Evolutionary conservation across 2,113 vertebrate species (phyloP), one percentile per base, ranked within the genome.

Genomic region (Eubucco bourcierii): DNA sequence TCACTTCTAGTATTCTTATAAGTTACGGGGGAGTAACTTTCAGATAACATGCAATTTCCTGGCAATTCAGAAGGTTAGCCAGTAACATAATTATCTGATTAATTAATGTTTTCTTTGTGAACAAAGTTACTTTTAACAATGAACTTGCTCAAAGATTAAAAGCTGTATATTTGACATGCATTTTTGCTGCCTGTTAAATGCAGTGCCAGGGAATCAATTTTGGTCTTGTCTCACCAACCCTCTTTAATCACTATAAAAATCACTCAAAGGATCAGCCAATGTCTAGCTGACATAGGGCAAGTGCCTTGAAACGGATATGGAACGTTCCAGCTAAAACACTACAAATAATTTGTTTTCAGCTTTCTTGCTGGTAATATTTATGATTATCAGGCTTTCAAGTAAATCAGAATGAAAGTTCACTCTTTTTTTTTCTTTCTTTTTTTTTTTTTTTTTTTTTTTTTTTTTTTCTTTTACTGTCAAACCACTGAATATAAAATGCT

Each of bases 61-160:
- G 24, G 27, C 18, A 81, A 21, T 79, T 92, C 34, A 75, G 37
- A 89, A 95, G 19, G 15, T 44, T 82, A 80, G 21, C 46, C 67
- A 91, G 23, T 5, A 88, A 53, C 9, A 65, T 46, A 96, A 73
- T 80, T 92, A 93, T 59, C n/a, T 90, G 66, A 73, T 92, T 93
- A 94, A 77, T 92, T 92, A 87, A 68, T 81, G 25, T 92, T 88
- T 94, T 59, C 50, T 92, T 94, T 84, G 31, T 91, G 64, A 88
- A 96, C 81, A n/a, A 74, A 95, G 56, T 92, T 67, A 84, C 56
- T 64, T 93, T 79, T 91, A 44, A 93, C 37, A 46, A 88, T 70
- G 5, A 92, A 91, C 66, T 93, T 87, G 11, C 18, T 96, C 23
- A 50, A 88, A 94, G 65, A 93, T 37, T 20, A 87, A 80, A 93